phyloP scores from a whole-genome alignment of 2,888 invertebrate genomes.

The Schrankia costaestrigalis region DNA sequence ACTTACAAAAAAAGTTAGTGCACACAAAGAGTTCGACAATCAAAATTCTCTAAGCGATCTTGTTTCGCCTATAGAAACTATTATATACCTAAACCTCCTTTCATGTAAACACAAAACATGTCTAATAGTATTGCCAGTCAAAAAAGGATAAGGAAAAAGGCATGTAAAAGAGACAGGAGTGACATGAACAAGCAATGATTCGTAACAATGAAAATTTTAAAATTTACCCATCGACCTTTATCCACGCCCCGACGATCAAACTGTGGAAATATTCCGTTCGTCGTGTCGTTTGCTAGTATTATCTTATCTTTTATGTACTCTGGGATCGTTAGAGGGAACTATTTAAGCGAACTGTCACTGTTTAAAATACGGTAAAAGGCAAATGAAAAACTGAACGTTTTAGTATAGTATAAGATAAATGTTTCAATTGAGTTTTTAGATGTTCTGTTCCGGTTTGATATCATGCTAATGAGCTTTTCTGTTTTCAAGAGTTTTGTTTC shows the following conservation, averaged over 20 bases:
- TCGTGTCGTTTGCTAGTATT: constrained; percentile 35
- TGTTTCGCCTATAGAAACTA: too few species aligned
- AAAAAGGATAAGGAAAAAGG: too few species aligned
- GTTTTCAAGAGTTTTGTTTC: constrained; percentile 30
- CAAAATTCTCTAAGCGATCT: too few species aligned
- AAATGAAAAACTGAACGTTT: constrained; percentile 34
- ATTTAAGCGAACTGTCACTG: constrained; percentile 39
- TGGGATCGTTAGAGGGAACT: constrained; percentile 39
- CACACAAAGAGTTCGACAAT: too few species aligned
- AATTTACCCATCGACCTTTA: constrained; percentile 34
- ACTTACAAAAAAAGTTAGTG: too few species aligned
- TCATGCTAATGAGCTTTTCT: constrained; percentile 27
- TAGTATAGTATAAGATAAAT: constrained; percentile 30
- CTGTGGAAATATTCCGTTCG: constrained; percentile 33
- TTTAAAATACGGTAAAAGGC: constrained; percentile 31
- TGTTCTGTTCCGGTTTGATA: constrained; percentile 24
- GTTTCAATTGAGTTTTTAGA: constrained; percentile 32
- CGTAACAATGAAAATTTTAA: constrained; percentile 42
- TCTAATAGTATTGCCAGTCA: too few species aligned
- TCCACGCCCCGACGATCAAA: constrained; percentile 40
- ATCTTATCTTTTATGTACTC: constrained; percentile 44
- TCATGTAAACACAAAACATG: too few species aligned
- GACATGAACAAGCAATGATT: constrained; percentile 20
- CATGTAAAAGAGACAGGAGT: too few species aligned
- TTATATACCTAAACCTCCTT: too few species aligned